Base-by-base conservation (phyloP, 2,888 invertebrate genomes). In the Herminia tarsipennalis region DNA sequence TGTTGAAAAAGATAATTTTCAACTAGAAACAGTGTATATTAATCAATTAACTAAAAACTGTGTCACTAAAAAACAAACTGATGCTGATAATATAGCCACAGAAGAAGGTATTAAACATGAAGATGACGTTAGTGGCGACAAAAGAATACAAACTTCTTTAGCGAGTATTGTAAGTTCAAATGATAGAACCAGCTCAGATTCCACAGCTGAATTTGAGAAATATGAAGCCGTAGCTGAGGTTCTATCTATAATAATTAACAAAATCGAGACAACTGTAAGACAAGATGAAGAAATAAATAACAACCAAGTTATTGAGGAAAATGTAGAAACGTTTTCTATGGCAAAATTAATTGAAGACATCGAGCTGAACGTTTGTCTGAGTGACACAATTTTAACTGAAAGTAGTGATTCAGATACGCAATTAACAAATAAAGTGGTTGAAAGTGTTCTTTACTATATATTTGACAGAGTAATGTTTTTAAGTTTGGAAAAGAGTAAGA, bases 181-280 rank as follows among this genome's bases (percentile, higher is more conserved):
- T 21, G 81, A 77, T n/a, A 43, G 62, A 0, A 35, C 44, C 14
- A 89, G 90, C 42, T 78, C 86, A 9, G 80, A 91, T 73, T 89
- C 91, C 0, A 88, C 85, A 1, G 76, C 58, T 2, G 91, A 91
- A 60, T 91, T 91, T 49, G 91, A 91, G 50, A 88, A 84, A 59
- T 76, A 81, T 21, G 91, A 91, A 73, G 47, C 69, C 0, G 73
- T 88, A 4, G 59, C 82, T 0, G 89, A 90, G 34, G 53, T 90
- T 3, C 46, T 91, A 5, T 58, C 68, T 1, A 24, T 52, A 6
- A 61, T 91, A 20, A 48, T 89, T 1, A 77, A 75, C 30, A 76
- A 58, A 52, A 75, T 89, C 24, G 73, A 83, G 38, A 59, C 46
- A n/a, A 17, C 18, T 2, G 13, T 46, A 1, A 27, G 40, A 21